A percentile compares a stretch with the other conserved stretches of the same genome.
phyloP scores from a whole-genome alignment of 2,113 vertebrate genomes.

The Hypocryptadius cinnamomeus region DNA sequence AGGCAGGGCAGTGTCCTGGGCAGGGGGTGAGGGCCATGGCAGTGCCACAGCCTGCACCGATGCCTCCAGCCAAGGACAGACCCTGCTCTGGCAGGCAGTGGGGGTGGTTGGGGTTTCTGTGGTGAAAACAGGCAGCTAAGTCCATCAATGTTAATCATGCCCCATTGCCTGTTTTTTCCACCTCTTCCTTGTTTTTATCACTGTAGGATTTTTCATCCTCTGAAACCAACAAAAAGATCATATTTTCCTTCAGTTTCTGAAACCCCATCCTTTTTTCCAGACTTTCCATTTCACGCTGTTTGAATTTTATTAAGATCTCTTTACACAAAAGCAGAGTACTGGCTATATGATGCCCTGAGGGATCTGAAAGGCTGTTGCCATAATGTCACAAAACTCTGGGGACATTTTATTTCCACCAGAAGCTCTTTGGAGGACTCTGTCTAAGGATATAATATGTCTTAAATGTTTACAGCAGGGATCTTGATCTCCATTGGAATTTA shows the following conservation, averaged over 20 bases:
- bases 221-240: conserved; percentile 32
- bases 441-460: background rate
- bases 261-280: conserved; percentile 53
- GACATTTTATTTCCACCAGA: conserved; percentile 44
- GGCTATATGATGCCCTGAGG: conserved; percentile 39
- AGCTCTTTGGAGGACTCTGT: conserved; percentile 19
- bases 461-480: conserved; percentile 3
- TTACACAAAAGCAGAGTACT: conserved; percentile 45
- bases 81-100: accelerated
- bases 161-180: background rate
- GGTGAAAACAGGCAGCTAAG: background rate
- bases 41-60: background rate
- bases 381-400: conserved; percentile 41
- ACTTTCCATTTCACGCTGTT: conserved; percentile 71
- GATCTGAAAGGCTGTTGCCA: conserved; percentile 3
- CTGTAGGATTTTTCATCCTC: background rate
- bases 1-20: too few species aligned
- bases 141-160: background rate
- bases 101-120: background rate
- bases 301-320: conserved; percentile 72
- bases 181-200: background rate
- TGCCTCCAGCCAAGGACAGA: background rate
- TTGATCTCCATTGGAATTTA: background rate
- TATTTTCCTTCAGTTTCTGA: conserved; percentile 57
- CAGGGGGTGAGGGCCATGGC: background rate